phyloP scores from a whole-genome alignment of 2,888 invertebrate species.

The Plutella xylostella region DNA sequence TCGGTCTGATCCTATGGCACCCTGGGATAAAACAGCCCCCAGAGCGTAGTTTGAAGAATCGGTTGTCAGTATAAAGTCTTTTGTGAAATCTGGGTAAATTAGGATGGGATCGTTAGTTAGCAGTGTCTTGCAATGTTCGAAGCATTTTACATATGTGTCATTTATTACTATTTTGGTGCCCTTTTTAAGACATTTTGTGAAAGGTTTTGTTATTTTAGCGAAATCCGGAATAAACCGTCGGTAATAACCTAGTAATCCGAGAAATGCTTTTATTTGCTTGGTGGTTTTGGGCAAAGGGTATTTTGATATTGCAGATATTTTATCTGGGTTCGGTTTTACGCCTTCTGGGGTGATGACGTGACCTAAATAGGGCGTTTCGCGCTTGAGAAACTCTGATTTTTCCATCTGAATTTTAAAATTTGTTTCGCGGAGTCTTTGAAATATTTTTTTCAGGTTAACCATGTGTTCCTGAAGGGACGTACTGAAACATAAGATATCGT shows the following conservation, averaged over 20 bases:
- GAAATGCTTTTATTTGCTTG: conserved; percentile 22
- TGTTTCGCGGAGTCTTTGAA: conserved; percentile 17
- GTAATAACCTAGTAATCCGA: conserved; percentile 24
- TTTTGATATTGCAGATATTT: conserved; percentile 20
- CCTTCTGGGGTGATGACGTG: conserved; percentile 22
- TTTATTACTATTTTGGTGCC: conserved; percentile 12
- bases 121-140: conserved; percentile 18
- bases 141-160: conserved; percentile 17
- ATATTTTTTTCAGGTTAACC: conserved; percentile 19
- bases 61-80: conserved; percentile 20
- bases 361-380: conserved; percentile 21
- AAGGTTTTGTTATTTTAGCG: conserved; percentile 19
- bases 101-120: conserved; percentile 25
- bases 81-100: conserved; percentile 29
- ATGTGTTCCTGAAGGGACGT: conserved; percentile 23
- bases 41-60: conserved; percentile 9
- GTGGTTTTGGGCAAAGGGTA: conserved; percentile 22
- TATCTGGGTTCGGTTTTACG: conserved; percentile 23
- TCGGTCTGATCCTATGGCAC: conserved; percentile 13
- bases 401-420: conserved; percentile 24
- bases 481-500: conserved; percentile 26
- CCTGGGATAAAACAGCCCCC: conserved; percentile 19
- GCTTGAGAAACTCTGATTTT: conserved; percentile 22
- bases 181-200: conserved; percentile 20
- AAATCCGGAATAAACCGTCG: conserved; percentile 24